Evolutionary conservation across 2,888 invertebrate species (phyloP), one percentile per base, ranked within the genome.

Genomic region (Caenorhabditis angaria): DNA sequence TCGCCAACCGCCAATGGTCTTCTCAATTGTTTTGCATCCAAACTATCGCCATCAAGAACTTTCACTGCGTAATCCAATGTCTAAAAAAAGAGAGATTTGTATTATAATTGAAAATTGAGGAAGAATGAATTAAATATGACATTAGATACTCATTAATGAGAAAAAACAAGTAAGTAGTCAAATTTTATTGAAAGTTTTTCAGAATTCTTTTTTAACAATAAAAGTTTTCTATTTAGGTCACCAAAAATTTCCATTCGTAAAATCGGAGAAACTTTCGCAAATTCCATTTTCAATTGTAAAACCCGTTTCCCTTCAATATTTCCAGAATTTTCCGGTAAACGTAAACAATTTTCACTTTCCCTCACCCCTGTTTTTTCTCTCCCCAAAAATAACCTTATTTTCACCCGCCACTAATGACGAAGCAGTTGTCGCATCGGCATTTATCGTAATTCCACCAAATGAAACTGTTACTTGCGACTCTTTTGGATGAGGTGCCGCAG

Each of bases 1-100:
- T 86, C 86, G 10, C 86, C 86, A 41, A 86, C 85, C 59, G 85
- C 82, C n/a, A 86, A 65, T 2, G 86, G 82, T n/a, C 78, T 70
- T 14, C 70, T 66, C 35, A 85, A 60, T 24, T 73, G 70, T n/a
- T 80, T 80, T 8, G 84, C 65, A 55, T 78, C 77, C 5, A 76
- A 58, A 22, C 69, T 70, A 53, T 79, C 82, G n/a, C 85, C 86
- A 41, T 81, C 81, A 2, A 80, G 73, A n/a, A 86, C 86, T 22
- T 82, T 78, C 2, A 86, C 86, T 8, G 61, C 62, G 53, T 85
- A 85, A 57, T 85, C 84, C 35, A 84, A 61, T 3, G 67, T 68
- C 67, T 72, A 57, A 12, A 65, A 64, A 4, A 14, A 14, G 18
- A 41, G 18, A 41, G 18, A 41, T 3, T 18, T 12, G 5, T 32